Conservation (phyloP, 2,888 invertebrate species). For the Linyphia triangularis region DNA sequence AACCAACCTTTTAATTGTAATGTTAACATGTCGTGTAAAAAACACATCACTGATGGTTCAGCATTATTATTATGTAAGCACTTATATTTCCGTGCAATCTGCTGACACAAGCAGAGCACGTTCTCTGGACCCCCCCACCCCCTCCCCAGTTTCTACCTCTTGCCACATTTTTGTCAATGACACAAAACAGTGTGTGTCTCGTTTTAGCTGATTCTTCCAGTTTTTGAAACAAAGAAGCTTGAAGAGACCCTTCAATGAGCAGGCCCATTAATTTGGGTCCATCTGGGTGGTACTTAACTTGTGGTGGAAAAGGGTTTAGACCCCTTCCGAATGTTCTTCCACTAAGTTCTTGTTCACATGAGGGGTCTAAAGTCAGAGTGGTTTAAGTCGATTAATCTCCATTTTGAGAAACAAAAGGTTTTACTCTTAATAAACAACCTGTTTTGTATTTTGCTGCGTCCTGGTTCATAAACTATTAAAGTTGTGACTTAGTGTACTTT, state of each 20-base stretch:
- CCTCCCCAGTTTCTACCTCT: too few species aligned
- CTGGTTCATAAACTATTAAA: too few species aligned
- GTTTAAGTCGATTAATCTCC: too few species aligned
- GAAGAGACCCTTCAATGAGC: not conserved
- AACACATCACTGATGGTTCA: constrained; percentile 39
- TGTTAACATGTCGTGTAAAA: constrained; percentile 22
- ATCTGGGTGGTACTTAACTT: not conserved
- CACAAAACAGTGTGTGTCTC: constrained; percentile 24
- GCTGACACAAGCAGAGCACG: constrained; percentile 65
- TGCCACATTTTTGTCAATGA: constrained; percentile 60
- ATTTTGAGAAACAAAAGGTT: too few species aligned
- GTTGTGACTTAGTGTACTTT: too few species aligned
- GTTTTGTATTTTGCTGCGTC: too few species aligned
- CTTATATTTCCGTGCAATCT: constrained; percentile 49
- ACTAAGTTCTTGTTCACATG: too few species aligned
- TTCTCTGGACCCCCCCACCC: constrained; percentile 12
- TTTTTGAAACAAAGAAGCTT: constrained; percentile 50
- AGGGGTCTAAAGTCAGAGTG: too few species aligned
- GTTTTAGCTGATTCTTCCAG: constrained; percentile 47
- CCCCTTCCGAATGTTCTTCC: not conserved
- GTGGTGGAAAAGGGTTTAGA: not conserved
- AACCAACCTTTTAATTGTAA: not conserved
- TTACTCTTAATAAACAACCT: too few species aligned
- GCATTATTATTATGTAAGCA: constrained; percentile 50
- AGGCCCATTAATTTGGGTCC: constrained; percentile 23